Conservation (phyloP, 2,888 invertebrate genomes). For the Ganaspis brasiliensis region DNA sequence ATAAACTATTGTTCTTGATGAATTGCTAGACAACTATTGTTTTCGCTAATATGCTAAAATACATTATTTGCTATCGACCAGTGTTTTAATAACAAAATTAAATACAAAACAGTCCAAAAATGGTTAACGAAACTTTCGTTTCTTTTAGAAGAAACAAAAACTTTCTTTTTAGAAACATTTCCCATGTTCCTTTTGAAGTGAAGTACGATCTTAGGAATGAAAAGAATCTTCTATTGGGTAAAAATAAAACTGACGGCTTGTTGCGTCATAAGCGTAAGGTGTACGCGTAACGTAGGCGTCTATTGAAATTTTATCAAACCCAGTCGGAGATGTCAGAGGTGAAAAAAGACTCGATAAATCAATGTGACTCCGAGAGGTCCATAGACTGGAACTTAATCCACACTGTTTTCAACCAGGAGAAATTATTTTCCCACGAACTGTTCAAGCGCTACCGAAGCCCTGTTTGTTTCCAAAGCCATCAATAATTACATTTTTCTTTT, state of each 20-base stretch:
- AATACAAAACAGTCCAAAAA: too few relatives aligned
- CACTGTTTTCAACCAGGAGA: conserved; percentile 61
- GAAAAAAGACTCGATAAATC: conserved; percentile 63
- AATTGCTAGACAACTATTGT: too few relatives aligned
- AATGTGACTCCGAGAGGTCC: conserved; percentile 61
- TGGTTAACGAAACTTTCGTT: too few relatives aligned
- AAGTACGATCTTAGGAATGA: not conserved
- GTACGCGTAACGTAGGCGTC: conserved; percentile 35
- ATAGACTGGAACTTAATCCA: conserved; percentile 65
- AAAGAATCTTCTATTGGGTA: not conserved
- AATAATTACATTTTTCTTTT: conserved; percentile 6
- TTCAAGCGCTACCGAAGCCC: conserved; percentile 57
- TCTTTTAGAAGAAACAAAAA: too few relatives aligned
- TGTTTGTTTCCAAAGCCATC: conserved; percentile 48
- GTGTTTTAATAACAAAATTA: too few relatives aligned
- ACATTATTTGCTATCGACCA: too few relatives aligned
- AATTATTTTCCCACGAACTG: conserved; percentile 64
- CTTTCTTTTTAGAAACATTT: too few relatives aligned
- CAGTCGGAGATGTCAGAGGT: conserved; percentile 51
- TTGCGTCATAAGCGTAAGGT: conserved; percentile 31
- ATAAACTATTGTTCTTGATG: too few relatives aligned
- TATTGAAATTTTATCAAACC: conserved; percentile 50
- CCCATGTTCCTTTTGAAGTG: not conserved
- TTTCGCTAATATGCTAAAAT: too few relatives aligned
- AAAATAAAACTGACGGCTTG: not conserved